These are phyloP conservation scores for Oxyruncus cristatus DNA, from an alignment of 2,113 vertebrate genomes.

Conservation along the genomic window DNA sequence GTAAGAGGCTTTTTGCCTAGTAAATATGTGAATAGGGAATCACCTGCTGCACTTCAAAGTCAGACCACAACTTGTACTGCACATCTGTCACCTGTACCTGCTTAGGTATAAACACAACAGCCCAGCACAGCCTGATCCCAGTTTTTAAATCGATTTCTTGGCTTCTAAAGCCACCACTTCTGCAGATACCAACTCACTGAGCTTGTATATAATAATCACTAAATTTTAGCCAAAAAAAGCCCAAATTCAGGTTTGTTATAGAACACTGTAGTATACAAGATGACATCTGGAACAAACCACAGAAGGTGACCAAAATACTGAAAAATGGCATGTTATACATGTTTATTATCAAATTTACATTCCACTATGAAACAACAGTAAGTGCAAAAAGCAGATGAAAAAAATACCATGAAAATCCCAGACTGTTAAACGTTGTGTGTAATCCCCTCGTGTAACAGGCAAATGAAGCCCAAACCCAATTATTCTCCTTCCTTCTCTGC, in stretches of 20 bases:
- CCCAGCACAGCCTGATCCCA: not conserved
- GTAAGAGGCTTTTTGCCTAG: not conserved
- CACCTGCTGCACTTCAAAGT: no score
- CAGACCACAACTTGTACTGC: not conserved
- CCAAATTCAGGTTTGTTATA: not conserved
- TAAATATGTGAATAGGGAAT: no score
- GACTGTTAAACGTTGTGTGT: not conserved
- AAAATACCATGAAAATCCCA: constrained; percentile 16
- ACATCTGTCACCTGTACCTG: not conserved
- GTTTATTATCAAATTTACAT: constrained; percentile 75
- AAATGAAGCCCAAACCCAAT: not conserved
- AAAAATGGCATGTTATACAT: constrained; percentile 45
- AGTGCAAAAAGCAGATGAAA: constrained; percentile 60
- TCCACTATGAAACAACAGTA: constrained; percentile 52
- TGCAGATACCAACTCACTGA: not conserved
- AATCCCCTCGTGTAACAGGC: not conserved
- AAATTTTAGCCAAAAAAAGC: not conserved
- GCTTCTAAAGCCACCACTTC: not conserved
- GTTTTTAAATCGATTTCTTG: not conserved
- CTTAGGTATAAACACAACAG: not conserved
- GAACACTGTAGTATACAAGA: not conserved
- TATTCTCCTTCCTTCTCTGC: not conserved
- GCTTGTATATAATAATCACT: not conserved
- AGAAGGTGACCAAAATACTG: constrained; percentile 33
- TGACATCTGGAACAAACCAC: constrained; percentile 43